Evolutionary conservation across 2,797 vertebrate species (phyloP).

Genomic region (Vultur gryphus): DNA sequence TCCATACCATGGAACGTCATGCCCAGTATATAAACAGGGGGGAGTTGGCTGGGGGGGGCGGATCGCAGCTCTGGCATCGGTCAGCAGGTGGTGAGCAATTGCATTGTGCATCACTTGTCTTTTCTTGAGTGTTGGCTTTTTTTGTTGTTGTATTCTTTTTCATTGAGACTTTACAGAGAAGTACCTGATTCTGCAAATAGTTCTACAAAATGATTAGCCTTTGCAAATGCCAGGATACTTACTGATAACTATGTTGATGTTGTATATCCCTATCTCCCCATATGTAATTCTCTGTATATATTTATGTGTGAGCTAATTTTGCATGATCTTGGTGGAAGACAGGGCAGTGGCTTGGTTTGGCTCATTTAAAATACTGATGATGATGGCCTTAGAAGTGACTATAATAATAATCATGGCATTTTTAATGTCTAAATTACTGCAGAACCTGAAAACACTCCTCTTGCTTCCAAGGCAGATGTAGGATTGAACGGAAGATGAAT

Average conservation of each 20-base stretch:
- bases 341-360: neutral
- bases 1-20: too few species aligned
- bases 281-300: neutral
- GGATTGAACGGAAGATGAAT: slow-evolving; percentile 26
- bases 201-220: neutral
- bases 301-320: neutral
- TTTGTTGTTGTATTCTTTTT: too few species aligned
- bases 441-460: neutral
- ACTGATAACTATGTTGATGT: neutral
- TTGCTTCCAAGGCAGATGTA: slow-evolving; percentile 1
- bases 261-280: neutral
- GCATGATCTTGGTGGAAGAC: neutral
- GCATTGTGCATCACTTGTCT: too few species aligned
- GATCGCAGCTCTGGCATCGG: too few species aligned
- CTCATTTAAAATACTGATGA: neutral
- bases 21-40: too few species aligned
- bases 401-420: neutral
- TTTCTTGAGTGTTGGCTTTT: too few species aligned
- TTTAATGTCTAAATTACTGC: slow-evolving; percentile 17
- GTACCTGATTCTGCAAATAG: neutral
- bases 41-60: too few species aligned
- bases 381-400: neutral
- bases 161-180: neutral
- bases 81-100: too few species aligned
- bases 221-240: slow-evolving; percentile 1